phyloP scores from a whole-genome alignment of 2,888 invertebrate species.

The Mycalesis mineus region DNA sequence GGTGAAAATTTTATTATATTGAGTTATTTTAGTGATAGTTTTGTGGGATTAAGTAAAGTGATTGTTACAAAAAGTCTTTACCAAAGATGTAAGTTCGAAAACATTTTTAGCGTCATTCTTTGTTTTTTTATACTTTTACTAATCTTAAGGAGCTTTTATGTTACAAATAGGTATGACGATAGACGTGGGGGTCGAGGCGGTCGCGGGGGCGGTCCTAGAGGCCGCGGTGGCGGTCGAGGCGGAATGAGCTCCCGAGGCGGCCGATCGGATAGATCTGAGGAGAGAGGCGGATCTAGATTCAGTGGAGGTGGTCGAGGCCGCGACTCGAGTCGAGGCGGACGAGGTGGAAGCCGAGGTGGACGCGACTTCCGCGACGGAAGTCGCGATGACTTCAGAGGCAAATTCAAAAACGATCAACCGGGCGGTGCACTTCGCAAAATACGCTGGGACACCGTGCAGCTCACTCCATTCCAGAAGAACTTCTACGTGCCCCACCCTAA shows the following conservation, averaged over 20 bases:
- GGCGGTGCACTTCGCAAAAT: conserved; percentile 90
- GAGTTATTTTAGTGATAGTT: background rate
- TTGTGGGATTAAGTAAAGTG: background rate
- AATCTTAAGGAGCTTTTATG: conserved; percentile 19
- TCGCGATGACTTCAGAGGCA: conserved; percentile 59
- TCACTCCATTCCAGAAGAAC: conserved; percentile 94
- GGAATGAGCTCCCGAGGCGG: conserved; percentile 46
- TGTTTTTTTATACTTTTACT: conserved; percentile 16
- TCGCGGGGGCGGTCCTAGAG: conserved; percentile 47
- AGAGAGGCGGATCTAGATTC: conserved; percentile 57
- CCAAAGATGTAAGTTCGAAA: conserved; percentile 48
- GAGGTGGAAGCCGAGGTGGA: conserved; percentile 56
- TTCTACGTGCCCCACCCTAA: conserved; percentile 92
- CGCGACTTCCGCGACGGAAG: conserved; percentile 58
- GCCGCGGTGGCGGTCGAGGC: conserved; percentile 54
- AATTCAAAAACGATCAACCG: conserved; percentile 82
- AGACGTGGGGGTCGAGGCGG: conserved; percentile 68
- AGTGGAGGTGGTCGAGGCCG: conserved; percentile 49
- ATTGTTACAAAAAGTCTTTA: background rate
- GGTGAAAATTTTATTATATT: background rate
- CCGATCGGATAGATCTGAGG: conserved; percentile 67
- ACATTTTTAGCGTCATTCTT: conserved; percentile 15
- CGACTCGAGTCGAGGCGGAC: conserved; percentile 46
- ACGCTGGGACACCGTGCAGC: conserved; percentile 88
- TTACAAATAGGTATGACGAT: conserved; percentile 68